A percentile compares a stretch with the other conserved stretches of the same genome.
phyloP scores from a whole-genome alignment of 2,113 vertebrate genomes.

The Psephotus haematonotus region DNA sequence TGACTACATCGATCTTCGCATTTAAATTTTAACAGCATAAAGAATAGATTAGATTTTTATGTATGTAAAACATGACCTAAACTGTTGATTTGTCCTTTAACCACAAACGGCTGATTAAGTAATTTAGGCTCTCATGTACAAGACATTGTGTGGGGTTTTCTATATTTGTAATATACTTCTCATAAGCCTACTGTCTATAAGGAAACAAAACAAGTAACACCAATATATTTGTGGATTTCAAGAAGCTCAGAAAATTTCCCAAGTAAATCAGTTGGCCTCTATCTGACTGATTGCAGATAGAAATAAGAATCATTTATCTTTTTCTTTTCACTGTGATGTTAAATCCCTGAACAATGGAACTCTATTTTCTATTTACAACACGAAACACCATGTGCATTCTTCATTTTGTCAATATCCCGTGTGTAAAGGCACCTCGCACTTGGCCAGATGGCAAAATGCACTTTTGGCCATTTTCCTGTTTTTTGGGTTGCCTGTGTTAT shows the following conservation, averaged over 20 bases:
- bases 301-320: background rate
- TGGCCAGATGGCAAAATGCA: slow-evolving; percentile 23
- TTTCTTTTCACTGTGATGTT: background rate
- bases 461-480: slow-evolving; percentile 10
- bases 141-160: background rate
- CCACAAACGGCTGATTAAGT: background rate
- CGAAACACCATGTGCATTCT: background rate
- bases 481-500: background rate
- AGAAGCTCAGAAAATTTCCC: background rate
- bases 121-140: background rate
- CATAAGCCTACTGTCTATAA: background rate
- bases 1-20: background rate
- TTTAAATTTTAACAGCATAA: background rate
- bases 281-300: background rate
- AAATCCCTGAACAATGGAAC: background rate
- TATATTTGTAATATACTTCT: background rate
- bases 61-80: background rate
- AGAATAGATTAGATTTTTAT: background rate
- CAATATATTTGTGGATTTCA: background rate
- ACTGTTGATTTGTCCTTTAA: background rate
- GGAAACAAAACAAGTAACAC: background rate
- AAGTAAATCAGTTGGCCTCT: background rate
- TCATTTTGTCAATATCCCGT: background rate
- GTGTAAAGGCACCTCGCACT: slow-evolving; percentile 19
- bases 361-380: background rate